Conservation (phyloP, 2,888 invertebrate species). For the Hirtodrosophila duncani region DNA sequence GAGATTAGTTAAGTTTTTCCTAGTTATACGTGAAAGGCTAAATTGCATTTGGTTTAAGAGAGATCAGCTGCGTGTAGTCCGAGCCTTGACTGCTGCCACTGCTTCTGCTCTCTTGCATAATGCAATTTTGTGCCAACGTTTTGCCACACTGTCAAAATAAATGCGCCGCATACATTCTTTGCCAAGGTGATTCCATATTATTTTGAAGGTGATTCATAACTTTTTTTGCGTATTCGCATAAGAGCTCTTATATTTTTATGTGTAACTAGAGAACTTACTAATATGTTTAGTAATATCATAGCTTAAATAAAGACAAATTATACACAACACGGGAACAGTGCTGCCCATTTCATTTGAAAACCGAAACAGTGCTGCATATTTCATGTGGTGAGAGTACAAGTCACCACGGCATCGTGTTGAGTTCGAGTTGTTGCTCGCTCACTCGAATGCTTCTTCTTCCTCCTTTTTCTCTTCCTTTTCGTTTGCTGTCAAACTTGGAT, state of each 20-base stretch:
- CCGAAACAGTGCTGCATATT: neutral
- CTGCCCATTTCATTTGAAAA: too few species aligned
- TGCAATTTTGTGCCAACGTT: slow-evolving; percentile 35
- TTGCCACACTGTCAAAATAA: slow-evolving; percentile 27
- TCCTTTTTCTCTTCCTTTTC: neutral
- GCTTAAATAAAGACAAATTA: slow-evolving; percentile 51
- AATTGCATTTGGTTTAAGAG: too few species aligned
- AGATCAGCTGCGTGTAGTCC: too few species aligned
- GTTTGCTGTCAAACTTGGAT: too few species aligned
- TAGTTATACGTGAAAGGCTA: slow-evolving; percentile 22
- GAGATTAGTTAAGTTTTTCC: slow-evolving; percentile 34
- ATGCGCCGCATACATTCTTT: slow-evolving; percentile 45
- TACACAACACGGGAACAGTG: neutral
- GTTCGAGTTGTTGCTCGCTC: too few species aligned
- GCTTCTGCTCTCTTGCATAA: slow-evolving; percentile 23
- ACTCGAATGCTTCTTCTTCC: too few species aligned
- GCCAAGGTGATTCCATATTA: slow-evolving; percentile 58
- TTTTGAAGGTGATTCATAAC: slow-evolving; percentile 35
- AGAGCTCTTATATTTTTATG: slow-evolving; percentile 50
- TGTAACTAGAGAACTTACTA: slow-evolving; percentile 64
- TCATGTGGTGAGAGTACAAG: too few species aligned
- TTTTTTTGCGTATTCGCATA: slow-evolving; percentile 28
- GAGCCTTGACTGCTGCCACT: too few species aligned
- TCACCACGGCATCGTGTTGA: too few species aligned
- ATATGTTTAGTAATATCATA: slow-evolving; percentile 63